Base-by-base conservation (phyloP, 2,113 vertebrate genomes). In the Nerophis ophidion region DNA sequence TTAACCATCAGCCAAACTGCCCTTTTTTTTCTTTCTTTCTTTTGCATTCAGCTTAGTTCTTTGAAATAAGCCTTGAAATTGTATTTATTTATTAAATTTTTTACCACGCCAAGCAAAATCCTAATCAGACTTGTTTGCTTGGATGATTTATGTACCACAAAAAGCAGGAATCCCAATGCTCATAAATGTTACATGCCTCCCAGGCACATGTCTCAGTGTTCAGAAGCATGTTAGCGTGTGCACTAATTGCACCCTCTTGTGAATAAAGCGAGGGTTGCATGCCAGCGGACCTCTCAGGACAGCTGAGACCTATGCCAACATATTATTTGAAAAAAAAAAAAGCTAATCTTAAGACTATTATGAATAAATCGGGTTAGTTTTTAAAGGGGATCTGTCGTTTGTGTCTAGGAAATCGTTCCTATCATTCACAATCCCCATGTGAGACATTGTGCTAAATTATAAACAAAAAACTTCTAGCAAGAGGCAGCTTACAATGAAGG, bases 171-270 rank as follows among this genome's bases (percentile, higher is more conserved):
- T 72, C 55, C 61, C 65, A 38, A 17, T 15, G 6, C 63, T 82
- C 60, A 74, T 72, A 72, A 78, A 81, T 77, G 74, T 72, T 77
- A 71, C 76, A 72, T 47, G 46, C 16, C 62, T 58, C 57, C 70
- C 66, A 63, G 56, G 42, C 52, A 68, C 78, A 83, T 71, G 74
- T 85, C 79, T 77, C 47, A 71, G 48, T 68, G 51, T 45, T 60
- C 40, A 44, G 63, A 48, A 65, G 49, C 50, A 53, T 66, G 48
- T 50, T 52, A 70, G 66, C 72, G 63, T 58, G 57, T 84, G 82
- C 84, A 81, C 81, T 84, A 83, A 82, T 81, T 87, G 86, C 89
- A 82, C 86, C 87, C 82, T 80, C 87, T 88, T 82, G 88, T 88
- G 86, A 85, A 86, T 70, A 73, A 79, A 84, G 42, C 51, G 62